Percentiles rank a stretch among this genome's conserved stretches.
phyloP scores from a whole-genome alignment of 1,140 invertebrate genomes.

The Drosophila quadrilineata region DNA sequence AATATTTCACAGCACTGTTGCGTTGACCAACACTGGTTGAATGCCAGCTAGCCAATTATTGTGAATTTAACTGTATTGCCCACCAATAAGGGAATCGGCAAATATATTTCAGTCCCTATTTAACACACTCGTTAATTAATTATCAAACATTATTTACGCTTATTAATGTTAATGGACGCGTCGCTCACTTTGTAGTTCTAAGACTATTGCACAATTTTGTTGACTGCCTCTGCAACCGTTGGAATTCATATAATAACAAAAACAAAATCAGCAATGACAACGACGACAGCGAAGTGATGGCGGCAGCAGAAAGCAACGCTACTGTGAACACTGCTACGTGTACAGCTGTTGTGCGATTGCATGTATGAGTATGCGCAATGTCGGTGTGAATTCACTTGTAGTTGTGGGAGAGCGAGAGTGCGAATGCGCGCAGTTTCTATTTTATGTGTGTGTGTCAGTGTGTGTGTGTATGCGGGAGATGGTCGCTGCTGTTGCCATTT shows the following conservation, averaged over 20 bases:
- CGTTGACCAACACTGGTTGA: slow-evolving; percentile 10
- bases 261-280: too few relatives aligned
- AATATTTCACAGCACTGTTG: slow-evolving; percentile 47
- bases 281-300: too few relatives aligned
- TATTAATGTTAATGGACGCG: too few relatives aligned
- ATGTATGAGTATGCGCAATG: slow-evolving; percentile 1
- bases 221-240: slow-evolving; percentile 18
- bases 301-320: too few relatives aligned
- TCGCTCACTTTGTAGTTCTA: slow-evolving; percentile 18
- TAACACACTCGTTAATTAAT: slow-evolving; percentile 39
- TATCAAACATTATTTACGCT: slow-evolving; percentile 27
- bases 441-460: too few relatives aligned
- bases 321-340: slow-evolving; percentile 58
- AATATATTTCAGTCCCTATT: background rate
- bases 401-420: slow-evolving; percentile 44
- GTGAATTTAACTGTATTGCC: slow-evolving; percentile 23
- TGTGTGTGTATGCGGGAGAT: slow-evolving; percentile 32
- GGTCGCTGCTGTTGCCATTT: slow-evolving; percentile 25
- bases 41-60: slow-evolving; percentile 37
- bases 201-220: slow-evolving; percentile 60
- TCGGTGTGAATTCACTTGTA: too few relatives aligned
- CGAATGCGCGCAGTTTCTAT: slow-evolving; percentile 46
- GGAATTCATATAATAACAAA: slow-evolving; percentile 40
- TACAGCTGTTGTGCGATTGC: slow-evolving; percentile 54
- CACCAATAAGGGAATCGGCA: background rate